A percentile compares a stretch with the other conserved stretches of the same genome.
Evolutionary conservation across 2,113 vertebrate genomes (phyloP).

Genomic region (Mobula birostris): DNA sequence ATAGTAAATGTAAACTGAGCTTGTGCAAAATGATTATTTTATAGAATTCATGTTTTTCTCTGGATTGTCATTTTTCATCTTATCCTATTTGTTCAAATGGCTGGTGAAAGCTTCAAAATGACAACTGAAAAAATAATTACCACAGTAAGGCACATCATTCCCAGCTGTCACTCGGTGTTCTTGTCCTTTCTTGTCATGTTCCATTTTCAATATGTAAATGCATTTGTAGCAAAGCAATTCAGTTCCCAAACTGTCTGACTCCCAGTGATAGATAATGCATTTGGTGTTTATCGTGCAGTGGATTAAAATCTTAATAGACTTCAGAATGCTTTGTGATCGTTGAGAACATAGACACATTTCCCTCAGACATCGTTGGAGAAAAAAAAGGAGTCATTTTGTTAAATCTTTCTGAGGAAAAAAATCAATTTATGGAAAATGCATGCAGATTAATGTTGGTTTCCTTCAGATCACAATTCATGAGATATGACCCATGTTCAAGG

Average conservation of each 20-base stretch:
- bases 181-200: not conserved
- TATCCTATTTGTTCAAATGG: not conserved
- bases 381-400: not conserved
- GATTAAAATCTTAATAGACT: not conserved
- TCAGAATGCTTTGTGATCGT: not conserved
- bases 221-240: not conserved
- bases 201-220: too few relatives aligned
- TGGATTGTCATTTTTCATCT: not conserved
- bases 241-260: not conserved
- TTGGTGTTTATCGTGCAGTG: not conserved
- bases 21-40: not conserved
- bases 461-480: not conserved
- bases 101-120: not conserved
- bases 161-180: not conserved
- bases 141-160: not conserved
- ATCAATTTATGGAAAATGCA: not conserved
- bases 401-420: not conserved
- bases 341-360: not conserved
- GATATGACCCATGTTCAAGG: not conserved
- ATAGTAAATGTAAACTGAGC: not conserved
- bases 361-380: not conserved
- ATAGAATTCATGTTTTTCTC: not conserved
- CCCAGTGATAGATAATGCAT: not conserved
- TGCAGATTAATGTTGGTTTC: not conserved
- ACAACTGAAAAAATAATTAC: not conserved